A percentile compares a stretch with the other conserved stretches of the same genome.
phyloP scores from a whole-genome alignment of 2,888 invertebrate species.

The Mimumesa dahlbomi region DNA sequence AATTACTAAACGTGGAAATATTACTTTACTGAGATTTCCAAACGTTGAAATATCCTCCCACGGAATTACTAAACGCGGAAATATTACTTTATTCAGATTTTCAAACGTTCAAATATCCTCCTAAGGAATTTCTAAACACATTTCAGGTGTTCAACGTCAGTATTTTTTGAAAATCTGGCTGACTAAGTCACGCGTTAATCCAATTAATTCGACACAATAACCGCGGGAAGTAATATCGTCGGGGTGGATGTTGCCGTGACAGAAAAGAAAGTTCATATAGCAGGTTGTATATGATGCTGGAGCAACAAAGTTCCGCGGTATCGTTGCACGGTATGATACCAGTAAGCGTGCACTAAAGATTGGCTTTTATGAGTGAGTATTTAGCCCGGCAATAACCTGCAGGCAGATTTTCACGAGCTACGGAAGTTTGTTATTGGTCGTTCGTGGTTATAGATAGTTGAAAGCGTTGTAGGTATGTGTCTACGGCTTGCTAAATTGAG shows the following conservation, averaged over 20 bases:
- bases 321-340: constrained; percentile 21
- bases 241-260: constrained; percentile 28
- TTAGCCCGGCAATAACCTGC: constrained; percentile 18
- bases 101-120: too few relatives aligned
- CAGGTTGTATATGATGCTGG: constrained; percentile 7
- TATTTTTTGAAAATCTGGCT: too few relatives aligned
- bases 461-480: neutral
- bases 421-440: constrained; percentile 20
- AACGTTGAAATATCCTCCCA: too few relatives aligned
- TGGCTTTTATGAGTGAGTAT: constrained; percentile 25
- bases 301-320: constrained; percentile 16
- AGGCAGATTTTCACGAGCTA: constrained; percentile 25
- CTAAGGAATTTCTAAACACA: too few relatives aligned
- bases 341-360: constrained; percentile 21
- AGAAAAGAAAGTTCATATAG: constrained; percentile 47
- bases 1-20: too few relatives aligned
- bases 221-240: constrained; percentile 34
- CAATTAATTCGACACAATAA: constrained; percentile 12
- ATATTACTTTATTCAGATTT: too few relatives aligned
- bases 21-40: too few relatives aligned
- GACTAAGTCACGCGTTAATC: too few relatives aligned
- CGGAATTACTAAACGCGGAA: too few relatives aligned
- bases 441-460: constrained; percentile 12
- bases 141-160: too few relatives aligned
- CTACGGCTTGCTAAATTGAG: constrained; percentile 1